Evolutionary conservation across 1,140 invertebrate genomes (phyloP), one percentile per base, ranked within the genome.

Genomic region (Cydia strobilella): DNA sequence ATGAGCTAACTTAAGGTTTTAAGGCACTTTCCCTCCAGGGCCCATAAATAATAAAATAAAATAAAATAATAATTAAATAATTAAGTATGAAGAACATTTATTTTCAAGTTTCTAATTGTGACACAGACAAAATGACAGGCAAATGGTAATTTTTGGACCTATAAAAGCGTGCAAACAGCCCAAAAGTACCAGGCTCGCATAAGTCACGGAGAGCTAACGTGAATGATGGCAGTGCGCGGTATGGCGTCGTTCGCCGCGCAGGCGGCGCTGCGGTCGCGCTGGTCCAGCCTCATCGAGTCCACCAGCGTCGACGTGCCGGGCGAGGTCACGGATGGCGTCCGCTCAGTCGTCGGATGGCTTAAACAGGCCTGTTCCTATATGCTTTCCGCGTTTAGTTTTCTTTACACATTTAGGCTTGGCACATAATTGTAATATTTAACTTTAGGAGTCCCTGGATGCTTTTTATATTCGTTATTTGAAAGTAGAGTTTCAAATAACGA

Each of bases 331-430:
- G 94, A 94, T 78, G 95, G 95, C 77, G 95, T 96, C 48, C 94
- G 94, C 76, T 96, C 95, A 77, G 95, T 96, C 80, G 95, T 96
- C 74, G 95, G 95, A 89, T 96, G 96, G 96, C 94, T 96, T 45
- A 96, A 96, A 94, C 54, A 59, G 54, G 54, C 54, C 0, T 59
- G 54, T 59, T 59, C n/a, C 18, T 12, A 51, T 59, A 5, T 54
- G 0, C 3, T 18, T 18, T 54, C 13, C 15, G 15, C 15, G 10
- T 48, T 12, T 15, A 2, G 6, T 42, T 42, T 42, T 42, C 25
- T 27, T 27, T n/a, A n/a, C n/a, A n/a, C n/a, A n/a, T n/a, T n/a
- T n/a, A n/a, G n/a, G n/a, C n/a, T n/a, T n/a, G n/a, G n/a, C n/a
- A n/a, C n/a, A n/a, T n/a, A n/a, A n/a, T n/a, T n/a, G n/a, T n/a